Percentiles rank a stretch among this genome's conserved stretches.
Evolutionary conservation across 1,140 invertebrate species (phyloP).

Genomic region (Caenorhabditis briggsae): DNA sequence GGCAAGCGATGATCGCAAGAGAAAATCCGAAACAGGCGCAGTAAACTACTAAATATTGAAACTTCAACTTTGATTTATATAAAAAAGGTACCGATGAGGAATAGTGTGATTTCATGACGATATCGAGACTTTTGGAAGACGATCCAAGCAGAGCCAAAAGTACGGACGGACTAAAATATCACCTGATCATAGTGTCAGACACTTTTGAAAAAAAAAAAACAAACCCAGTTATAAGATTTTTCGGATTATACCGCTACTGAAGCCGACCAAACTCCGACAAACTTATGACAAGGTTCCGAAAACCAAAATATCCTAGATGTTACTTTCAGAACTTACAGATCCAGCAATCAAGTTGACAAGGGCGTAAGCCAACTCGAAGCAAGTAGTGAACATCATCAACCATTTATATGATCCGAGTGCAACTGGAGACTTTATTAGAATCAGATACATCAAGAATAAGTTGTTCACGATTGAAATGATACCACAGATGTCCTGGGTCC

Average conservation of each 20-base stretch:
- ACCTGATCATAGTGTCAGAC: too few species aligned
- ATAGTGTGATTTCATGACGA: background rate
- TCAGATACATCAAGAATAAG: conserved; percentile 6
- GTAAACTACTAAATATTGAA: background rate
- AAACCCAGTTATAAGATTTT: too few species aligned
- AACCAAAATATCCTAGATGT: too few species aligned
- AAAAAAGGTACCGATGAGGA: background rate
- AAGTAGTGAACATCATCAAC: background rate
- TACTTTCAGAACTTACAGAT: background rate
- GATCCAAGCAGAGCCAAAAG: conserved; percentile 5
- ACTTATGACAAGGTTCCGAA: too few species aligned
- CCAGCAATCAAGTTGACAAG: conserved; percentile 21
- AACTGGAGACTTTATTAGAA: background rate
- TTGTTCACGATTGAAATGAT: background rate
- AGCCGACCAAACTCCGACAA: too few species aligned
- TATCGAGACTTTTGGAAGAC: background rate
- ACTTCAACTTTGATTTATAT: background rate
- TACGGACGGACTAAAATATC: conserved; percentile 3
- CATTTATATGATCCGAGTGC: conserved; percentile 6
- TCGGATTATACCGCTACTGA: too few species aligned
- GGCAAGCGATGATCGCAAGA: background rate
- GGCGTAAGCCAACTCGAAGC: background rate
- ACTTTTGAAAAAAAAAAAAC: too few species aligned
- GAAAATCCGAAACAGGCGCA: background rate
- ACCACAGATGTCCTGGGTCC: conserved; percentile 10